phyloP scores from a whole-genome alignment of 2,888 invertebrate species.

The Petrolisthes manimaculis region DNA sequence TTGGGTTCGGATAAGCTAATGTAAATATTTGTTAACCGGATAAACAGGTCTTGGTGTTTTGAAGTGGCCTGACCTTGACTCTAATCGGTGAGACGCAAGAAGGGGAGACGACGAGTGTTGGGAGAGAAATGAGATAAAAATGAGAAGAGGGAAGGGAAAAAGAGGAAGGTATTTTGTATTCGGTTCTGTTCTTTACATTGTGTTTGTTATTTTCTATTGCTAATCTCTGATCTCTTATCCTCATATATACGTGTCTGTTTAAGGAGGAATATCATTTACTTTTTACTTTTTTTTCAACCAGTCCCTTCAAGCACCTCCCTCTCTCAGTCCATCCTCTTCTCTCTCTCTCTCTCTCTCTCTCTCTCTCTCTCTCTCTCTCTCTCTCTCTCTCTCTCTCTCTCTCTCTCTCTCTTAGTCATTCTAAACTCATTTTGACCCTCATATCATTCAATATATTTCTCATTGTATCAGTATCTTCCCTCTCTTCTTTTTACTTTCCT shows the following conservation, averaged over 20 bases:
- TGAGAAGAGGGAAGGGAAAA: background rate
- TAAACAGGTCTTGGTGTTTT: background rate
- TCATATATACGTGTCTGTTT: too few relatives aligned
- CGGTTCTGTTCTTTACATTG: background rate
- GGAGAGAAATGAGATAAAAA: background rate
- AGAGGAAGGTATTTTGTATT: background rate
- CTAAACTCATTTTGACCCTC: background rate
- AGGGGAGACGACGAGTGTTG: background rate
- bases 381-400: conserved; percentile 4
- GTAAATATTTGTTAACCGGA: background rate
- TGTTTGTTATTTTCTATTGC: conserved; percentile 13
- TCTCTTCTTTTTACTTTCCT: background rate
- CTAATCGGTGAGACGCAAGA: background rate
- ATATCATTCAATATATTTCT: too few relatives aligned
- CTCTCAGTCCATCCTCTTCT: too few relatives aligned
- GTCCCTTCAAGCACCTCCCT: too few relatives aligned
- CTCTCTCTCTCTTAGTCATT: background rate
- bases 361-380: background rate
- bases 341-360: too few relatives aligned
- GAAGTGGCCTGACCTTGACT: background rate
- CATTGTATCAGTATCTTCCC: too few relatives aligned
- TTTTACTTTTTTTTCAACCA: too few relatives aligned
- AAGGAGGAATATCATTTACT: too few relatives aligned
- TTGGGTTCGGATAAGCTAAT: too few relatives aligned
- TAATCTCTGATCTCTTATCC: conserved; percentile 13